phyloP scores from a whole-genome alignment of 1,140 invertebrate species.

The Pogonomyrmex barbatus region DNA sequence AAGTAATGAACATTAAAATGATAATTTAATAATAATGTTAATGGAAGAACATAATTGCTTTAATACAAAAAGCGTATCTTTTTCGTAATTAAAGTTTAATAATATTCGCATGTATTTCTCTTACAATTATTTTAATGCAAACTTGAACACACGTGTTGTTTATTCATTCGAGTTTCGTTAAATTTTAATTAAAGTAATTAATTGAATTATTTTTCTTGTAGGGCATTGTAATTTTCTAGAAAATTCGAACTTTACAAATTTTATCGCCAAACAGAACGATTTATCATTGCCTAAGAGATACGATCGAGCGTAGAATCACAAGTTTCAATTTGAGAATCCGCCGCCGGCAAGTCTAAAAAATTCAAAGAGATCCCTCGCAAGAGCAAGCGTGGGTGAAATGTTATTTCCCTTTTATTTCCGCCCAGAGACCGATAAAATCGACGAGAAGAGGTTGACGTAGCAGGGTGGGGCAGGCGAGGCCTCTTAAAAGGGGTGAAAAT shows the following conservation, averaged over 20 bases:
- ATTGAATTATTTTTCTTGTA: neutral
- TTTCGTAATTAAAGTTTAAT: neutral
- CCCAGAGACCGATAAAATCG: slow-evolving; percentile 68
- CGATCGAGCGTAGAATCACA: neutral
- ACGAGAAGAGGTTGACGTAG: neutral
- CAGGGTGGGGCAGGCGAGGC: neutral
- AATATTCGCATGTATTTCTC: neutral
- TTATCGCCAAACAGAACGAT: neutral
- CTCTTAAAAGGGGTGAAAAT: slow-evolving; percentile 67
- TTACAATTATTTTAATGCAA: slow-evolving; percentile 1
- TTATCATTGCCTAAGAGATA: neutral
- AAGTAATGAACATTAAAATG: neutral
- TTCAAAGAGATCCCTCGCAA: slow-evolving; percentile 64
- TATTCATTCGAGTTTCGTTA: neutral
- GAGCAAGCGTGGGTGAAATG: slow-evolving; percentile 45
- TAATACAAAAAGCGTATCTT: neutral
- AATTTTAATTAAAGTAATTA: neutral
- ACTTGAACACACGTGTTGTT: neutral
- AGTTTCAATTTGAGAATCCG: slow-evolving; percentile 53
- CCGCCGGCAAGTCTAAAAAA: slow-evolving; percentile 48
- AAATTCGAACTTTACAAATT: neutral
- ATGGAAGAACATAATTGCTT: neutral
- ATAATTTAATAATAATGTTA: neutral
- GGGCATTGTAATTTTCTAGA: neutral
- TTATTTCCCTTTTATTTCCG: slow-evolving; percentile 76